phyloP scores from a whole-genome alignment of 2,797 vertebrate species.

The Malurus splendens region DNA sequence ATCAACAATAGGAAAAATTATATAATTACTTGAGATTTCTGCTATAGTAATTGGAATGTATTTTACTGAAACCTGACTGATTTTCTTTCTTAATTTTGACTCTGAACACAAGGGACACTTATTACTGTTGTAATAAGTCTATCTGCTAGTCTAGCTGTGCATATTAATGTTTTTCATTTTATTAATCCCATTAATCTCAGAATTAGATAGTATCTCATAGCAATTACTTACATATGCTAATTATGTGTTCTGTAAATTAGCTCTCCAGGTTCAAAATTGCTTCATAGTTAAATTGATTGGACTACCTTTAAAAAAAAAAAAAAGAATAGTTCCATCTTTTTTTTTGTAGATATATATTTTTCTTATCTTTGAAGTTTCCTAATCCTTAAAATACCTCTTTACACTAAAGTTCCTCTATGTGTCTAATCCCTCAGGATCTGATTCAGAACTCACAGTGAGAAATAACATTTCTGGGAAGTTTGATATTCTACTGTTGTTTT shows the following conservation, averaged over 20 bases:
- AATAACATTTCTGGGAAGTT: background rate
- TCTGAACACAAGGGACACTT: background rate
- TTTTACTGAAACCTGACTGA: background rate
- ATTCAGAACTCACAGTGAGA: background rate
- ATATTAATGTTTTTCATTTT: background rate
- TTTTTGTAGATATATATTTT: background rate
- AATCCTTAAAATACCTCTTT: background rate
- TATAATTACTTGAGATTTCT: background rate
- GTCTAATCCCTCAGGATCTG: background rate
- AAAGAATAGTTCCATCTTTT: background rate
- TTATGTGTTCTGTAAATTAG: background rate
- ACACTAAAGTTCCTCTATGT: background rate
- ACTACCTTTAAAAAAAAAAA: background rate
- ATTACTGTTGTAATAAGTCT: background rate
- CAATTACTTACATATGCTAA: slow-evolving; percentile 4
- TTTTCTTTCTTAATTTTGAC: background rate
- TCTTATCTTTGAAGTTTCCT: background rate
- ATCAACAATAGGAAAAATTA: background rate
- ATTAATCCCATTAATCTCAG: slow-evolving; percentile 8
- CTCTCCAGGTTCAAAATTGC: background rate
- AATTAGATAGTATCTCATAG: background rate
- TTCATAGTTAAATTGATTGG: background rate
- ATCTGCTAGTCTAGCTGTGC: background rate
- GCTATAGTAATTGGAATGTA: background rate
- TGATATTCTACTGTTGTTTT: background rate